A percentile compares a stretch with the other conserved stretches of the same genome.
phyloP scores from a whole-genome alignment of 2,888 invertebrate genomes.

The Ectemnius lituratus region DNA sequence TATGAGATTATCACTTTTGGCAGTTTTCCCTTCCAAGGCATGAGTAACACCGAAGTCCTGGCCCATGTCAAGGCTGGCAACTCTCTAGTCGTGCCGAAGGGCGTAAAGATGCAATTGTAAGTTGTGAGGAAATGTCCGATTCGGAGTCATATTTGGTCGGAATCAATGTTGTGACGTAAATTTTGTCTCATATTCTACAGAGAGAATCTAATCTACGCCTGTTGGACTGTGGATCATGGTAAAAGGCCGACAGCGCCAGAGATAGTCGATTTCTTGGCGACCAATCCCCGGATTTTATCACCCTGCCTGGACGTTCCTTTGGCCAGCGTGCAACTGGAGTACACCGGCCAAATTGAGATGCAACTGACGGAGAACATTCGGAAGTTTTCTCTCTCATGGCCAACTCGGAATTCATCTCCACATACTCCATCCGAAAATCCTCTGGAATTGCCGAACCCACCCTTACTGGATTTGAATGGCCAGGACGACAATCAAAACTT shows the following conservation, averaged over 20 bases:
- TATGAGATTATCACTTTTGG: slow-evolving; percentile 95
- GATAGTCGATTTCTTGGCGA: slow-evolving; percentile 89
- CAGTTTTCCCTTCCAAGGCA: slow-evolving; percentile 92
- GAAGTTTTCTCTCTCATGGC: slow-evolving; percentile 75
- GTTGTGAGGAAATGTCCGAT: slow-evolving; percentile 74
- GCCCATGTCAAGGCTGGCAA: slow-evolving; percentile 88
- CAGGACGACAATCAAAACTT: slow-evolving; percentile 48
- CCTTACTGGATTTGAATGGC: slow-evolving; percentile 56
- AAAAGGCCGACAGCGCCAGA: slow-evolving; percentile 88
- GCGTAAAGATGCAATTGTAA: slow-evolving; percentile 89
- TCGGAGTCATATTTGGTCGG: background rate
- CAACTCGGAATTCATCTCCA: slow-evolving; percentile 22
- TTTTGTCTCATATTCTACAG: slow-evolving; percentile 77
- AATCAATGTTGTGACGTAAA: background rate
- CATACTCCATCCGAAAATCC: slow-evolving; percentile 21
- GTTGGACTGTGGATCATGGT: slow-evolving; percentile 86
- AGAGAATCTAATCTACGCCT: slow-evolving; percentile 86
- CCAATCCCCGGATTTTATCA: slow-evolving; percentile 86
- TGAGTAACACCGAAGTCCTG: slow-evolving; percentile 91
- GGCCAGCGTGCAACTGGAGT: slow-evolving; percentile 86
- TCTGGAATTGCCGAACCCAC: slow-evolving; percentile 41
- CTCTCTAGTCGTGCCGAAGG: slow-evolving; percentile 86
- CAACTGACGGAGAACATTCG: slow-evolving; percentile 77
- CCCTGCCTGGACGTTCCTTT: slow-evolving; percentile 89
- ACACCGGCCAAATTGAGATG: slow-evolving; percentile 81